phyloP scores from a whole-genome alignment of 2,113 vertebrate genomes.

The Eulemur rufifrons region DNA sequence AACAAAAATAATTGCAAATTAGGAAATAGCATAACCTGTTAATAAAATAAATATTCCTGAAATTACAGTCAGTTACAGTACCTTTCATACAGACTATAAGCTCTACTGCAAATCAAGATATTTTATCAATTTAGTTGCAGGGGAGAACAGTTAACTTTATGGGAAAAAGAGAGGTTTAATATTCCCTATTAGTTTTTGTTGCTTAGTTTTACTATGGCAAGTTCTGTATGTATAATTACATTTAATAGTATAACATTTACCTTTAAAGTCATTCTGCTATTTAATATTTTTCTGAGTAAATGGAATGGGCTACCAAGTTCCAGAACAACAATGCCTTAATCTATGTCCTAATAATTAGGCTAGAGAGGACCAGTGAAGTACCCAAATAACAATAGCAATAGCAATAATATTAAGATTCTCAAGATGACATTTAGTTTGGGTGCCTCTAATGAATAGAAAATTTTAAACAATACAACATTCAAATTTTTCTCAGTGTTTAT shows the following conservation, averaged over 20 bases:
- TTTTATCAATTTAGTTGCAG: neutral
- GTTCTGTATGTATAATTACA: neutral
- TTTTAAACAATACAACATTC: neutral
- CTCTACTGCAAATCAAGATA: neutral
- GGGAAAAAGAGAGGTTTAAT: neutral
- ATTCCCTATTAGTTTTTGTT: constrained; percentile 15
- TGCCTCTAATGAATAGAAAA: neutral
- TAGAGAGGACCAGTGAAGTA: neutral
- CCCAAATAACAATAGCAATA: neutral
- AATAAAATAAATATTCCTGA: neutral
- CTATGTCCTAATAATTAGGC: neutral
- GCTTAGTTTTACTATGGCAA: neutral
- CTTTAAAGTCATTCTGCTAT: neutral
- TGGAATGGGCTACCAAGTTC: neutral
- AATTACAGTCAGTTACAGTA: neutral
- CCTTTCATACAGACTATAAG: neutral
- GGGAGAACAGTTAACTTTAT: neutral
- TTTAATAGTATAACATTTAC: neutral
- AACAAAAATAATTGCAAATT: neutral
- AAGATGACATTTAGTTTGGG: neutral
- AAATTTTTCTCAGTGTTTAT: neutral
- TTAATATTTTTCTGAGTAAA: constrained; percentile 37
- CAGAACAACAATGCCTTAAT: neutral
- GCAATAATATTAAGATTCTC: neutral
- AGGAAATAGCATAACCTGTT: neutral